A percentile compares a stretch with the other conserved stretches of the same genome.
phyloP scores from a whole-genome alignment of 1,140 invertebrate genomes.

The Mycetomoellerius zeteki region DNA sequence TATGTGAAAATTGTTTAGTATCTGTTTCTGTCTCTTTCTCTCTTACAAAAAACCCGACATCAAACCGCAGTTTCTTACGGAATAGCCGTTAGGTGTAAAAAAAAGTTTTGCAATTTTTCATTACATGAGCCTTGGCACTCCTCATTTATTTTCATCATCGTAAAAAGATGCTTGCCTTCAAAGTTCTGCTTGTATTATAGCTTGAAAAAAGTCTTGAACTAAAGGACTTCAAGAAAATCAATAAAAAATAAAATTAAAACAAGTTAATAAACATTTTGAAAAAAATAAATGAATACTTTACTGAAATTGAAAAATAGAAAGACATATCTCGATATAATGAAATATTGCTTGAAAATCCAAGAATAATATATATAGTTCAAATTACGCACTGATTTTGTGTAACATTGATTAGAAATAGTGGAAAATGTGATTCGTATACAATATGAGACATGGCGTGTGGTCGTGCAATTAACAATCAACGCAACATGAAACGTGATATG shows the following conservation, averaged over 20 bases:
- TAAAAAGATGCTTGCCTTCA: neutral
- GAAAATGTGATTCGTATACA: neutral
- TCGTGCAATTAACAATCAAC: neutral
- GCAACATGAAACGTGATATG: slow-evolving; percentile 5
- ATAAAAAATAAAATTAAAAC: neutral
- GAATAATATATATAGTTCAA: neutral
- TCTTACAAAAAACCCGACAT: slow-evolving; percentile 30
- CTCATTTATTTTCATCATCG: slow-evolving; percentile 43
- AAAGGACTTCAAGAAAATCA: neutral
- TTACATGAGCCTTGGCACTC: slow-evolving; percentile 23
- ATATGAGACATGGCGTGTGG: neutral
- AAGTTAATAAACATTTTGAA: too few relatives aligned
- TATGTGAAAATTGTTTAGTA: slow-evolving; percentile 64
- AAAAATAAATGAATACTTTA: neutral
- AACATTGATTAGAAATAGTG: neutral
- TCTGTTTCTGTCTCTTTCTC: slow-evolving; percentile 20
- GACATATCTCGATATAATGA: neutral
- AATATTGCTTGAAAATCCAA: neutral
- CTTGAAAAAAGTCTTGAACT: neutral
- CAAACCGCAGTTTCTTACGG: slow-evolving; percentile 69
- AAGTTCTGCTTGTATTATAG: neutral
- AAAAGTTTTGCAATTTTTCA: slow-evolving; percentile 68
- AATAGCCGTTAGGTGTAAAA: slow-evolving; percentile 16
- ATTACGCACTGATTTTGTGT: neutral
- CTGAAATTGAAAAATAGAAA: neutral